Percentiles rank a stretch among this genome's conserved stretches.
Conservation (phyloP, 1,140 invertebrate genomes). For the Helicoverpa armigera region DNA sequence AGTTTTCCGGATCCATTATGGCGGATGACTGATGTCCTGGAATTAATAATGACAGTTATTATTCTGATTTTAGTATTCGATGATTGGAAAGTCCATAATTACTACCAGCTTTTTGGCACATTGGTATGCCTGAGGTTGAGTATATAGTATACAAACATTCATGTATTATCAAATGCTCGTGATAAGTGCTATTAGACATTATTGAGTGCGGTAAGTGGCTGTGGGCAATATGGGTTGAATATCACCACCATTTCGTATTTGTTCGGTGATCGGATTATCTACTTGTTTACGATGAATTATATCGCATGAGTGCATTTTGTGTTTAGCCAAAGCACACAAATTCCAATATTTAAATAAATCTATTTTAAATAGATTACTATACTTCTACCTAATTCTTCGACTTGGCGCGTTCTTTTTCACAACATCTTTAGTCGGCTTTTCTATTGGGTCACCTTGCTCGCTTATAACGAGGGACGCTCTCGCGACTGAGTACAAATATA, state of each 20-base stretch:
- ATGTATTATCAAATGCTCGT: neutral
- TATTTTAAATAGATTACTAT: neutral
- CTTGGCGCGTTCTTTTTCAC: conserved; percentile 8
- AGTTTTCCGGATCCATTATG: conserved; percentile 50
- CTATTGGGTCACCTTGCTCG: conserved; percentile 3
- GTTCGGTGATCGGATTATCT: neutral
- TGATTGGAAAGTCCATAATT: too few relatives aligned
- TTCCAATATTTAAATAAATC: neutral
- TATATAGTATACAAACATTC: neutral
- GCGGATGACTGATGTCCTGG: conserved; percentile 46
- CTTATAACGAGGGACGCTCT: neutral
- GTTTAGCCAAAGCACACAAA: neutral
- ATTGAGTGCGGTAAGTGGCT: neutral
- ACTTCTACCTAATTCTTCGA: conserved; percentile 2
- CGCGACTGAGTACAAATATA: conserved; percentile 22
- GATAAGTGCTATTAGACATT: neutral
- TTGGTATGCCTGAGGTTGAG: too few relatives aligned
- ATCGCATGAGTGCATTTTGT: neutral
- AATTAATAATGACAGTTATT: conserved; percentile 17
- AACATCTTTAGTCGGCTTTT: neutral
- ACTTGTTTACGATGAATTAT: too few relatives aligned
- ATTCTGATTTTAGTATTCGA: neutral
- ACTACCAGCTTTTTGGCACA: neutral
- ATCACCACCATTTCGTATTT: neutral
- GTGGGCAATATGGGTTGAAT: neutral